Conservation (phyloP, 2,888 invertebrate genomes). For the Coleophora deauratella region DNA sequence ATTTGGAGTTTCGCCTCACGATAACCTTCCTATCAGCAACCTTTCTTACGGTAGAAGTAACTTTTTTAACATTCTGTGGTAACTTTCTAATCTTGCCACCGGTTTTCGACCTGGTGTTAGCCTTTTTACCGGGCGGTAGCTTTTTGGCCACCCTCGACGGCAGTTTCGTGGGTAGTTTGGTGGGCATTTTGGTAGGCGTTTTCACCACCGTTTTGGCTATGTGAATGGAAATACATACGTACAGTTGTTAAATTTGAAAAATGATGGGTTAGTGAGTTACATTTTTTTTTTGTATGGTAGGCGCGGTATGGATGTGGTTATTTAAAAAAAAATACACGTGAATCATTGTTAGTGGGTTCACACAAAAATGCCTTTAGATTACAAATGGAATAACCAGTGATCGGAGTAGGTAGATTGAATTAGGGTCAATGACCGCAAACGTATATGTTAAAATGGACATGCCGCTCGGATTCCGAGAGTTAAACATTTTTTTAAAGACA, state of each 20-base stretch:
- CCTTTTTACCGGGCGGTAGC: slow-evolving; percentile 12
- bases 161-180: slow-evolving; percentile 3
- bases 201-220: slow-evolving; percentile 5
- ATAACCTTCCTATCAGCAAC: slow-evolving; percentile 27
- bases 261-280: neutral
- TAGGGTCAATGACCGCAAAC: no score
- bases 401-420: no score
- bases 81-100: slow-evolving; percentile 21
- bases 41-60: neutral
- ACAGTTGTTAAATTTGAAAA: neutral
- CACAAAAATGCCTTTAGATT: no score
- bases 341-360: no score
- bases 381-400: no score
- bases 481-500: no score
- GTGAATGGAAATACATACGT: slow-evolving; percentile 1
- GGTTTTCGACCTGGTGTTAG: neutral
- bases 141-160: slow-evolving; percentile 19
- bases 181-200: neutral
- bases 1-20: slow-evolving; percentile 45
- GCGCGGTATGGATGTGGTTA: no score
- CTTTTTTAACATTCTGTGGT: slow-evolving; percentile 25
- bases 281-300: no score
- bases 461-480: no score
- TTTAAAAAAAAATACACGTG: no score
- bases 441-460: no score